Evolutionary conservation across 2,888 invertebrate species (phyloP).

Genomic region (Maniola hyperantus): DNA sequence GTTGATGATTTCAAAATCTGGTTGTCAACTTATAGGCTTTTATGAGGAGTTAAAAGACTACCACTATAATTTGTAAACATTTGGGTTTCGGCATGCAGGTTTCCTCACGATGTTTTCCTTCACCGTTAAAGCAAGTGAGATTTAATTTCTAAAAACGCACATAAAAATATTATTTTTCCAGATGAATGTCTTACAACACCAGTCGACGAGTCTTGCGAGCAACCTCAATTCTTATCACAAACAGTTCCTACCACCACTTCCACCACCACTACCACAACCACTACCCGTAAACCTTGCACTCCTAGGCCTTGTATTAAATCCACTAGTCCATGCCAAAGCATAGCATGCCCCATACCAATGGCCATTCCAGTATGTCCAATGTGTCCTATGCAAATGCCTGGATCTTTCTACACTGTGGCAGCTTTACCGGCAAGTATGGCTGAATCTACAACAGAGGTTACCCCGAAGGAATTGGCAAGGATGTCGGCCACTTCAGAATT

Average conservation of each 20-base stretch:
- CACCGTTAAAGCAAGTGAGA: too few relatives aligned
- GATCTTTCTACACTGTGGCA: background rate
- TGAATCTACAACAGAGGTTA: background rate
- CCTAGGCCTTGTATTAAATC: constrained; percentile 32
- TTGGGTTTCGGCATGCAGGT: too few relatives aligned
- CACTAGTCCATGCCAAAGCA: constrained; percentile 27
- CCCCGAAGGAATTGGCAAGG: background rate
- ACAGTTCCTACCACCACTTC: constrained; percentile 34
- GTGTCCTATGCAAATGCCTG: constrained; percentile 18
- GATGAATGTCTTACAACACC: constrained; percentile 49
- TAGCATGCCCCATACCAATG: constrained; percentile 28
- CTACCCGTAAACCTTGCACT: constrained; percentile 28
- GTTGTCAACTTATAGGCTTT: too few relatives aligned
- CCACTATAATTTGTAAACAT: too few relatives aligned
- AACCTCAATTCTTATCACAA: constrained; percentile 6
- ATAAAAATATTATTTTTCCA: too few relatives aligned
- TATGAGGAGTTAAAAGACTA: too few relatives aligned
- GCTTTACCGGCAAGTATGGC: background rate
- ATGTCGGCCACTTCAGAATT: constrained; percentile 40
- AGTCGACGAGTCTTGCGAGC: constrained; percentile 22
- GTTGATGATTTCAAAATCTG: too few relatives aligned
- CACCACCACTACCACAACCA: constrained; percentile 35
- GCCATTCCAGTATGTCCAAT: constrained; percentile 36
- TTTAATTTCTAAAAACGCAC: too few relatives aligned
- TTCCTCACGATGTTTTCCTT: too few relatives aligned